Conservation (phyloP, 1,140 invertebrate genomes). For the Samia ricini region DNA sequence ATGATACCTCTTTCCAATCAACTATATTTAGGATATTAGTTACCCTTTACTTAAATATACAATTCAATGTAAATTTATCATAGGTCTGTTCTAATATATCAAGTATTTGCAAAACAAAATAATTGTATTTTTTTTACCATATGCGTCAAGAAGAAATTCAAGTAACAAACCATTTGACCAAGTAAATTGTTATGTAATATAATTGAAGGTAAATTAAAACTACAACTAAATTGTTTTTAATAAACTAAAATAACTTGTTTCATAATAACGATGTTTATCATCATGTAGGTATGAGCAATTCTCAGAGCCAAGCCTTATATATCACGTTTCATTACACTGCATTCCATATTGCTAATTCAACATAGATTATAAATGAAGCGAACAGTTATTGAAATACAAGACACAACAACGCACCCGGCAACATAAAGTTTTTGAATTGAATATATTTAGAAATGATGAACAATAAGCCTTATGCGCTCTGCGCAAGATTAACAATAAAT, state of each 20-base stretch:
- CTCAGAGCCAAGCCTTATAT: not conserved
- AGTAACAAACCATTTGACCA: too few species aligned
- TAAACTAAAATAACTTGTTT: too few species aligned
- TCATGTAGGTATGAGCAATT: not conserved
- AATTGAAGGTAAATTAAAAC: too few species aligned
- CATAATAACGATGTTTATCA: too few species aligned
- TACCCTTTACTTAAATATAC: not conserved
- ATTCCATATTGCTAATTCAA: not conserved
- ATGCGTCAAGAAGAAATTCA: too few species aligned
- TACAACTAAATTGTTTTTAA: too few species aligned
- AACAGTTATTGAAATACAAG: not conserved
- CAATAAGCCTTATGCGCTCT: not conserved
- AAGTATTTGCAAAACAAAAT: too few species aligned
- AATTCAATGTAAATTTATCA: conserved; percentile 26
- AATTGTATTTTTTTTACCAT: too few species aligned
- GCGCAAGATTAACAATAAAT: conserved; percentile 5
- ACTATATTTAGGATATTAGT: conserved; percentile 25
- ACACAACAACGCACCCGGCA: not conserved
- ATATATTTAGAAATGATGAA: not conserved
- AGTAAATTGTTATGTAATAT: too few species aligned
- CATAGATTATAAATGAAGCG: not conserved
- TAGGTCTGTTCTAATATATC: not conserved
- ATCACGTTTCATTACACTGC: not conserved
- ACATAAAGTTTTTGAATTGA: conserved; percentile 8
- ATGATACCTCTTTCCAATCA: conserved; percentile 58